A percentile compares a stretch with the other conserved stretches of the same genome.
phyloP scores from a whole-genome alignment of 1,140 invertebrate species.

The Atta texana region DNA sequence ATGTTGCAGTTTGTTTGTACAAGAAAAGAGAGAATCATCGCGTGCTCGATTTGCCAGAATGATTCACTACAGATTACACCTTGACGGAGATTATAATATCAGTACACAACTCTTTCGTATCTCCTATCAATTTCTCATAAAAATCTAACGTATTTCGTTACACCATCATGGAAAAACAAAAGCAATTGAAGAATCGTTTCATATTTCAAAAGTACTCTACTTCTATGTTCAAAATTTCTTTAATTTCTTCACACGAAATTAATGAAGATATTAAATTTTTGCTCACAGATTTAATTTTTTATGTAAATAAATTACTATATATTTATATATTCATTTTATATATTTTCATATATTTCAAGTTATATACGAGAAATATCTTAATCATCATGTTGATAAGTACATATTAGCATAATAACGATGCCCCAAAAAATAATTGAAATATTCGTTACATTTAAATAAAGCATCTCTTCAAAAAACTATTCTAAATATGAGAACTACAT shows the following conservation, averaged over 20 bases:
- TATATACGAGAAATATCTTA: neutral
- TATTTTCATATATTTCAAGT: neutral
- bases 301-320: neutral
- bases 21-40: neutral
- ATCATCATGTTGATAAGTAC: neutral
- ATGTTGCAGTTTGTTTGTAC: neutral
- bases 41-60: slow-evolving; percentile 10
- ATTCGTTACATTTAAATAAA: too few relatives aligned
- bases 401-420: neutral
- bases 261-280: slow-evolving; percentile 7
- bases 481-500: too few relatives aligned
- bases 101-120: slow-evolving; percentile 33
- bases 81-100: slow-evolving; percentile 56
- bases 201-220: neutral
- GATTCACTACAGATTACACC: slow-evolving; percentile 51
- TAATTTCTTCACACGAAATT: neutral
- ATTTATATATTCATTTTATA: neutral
- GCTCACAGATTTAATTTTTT: neutral
- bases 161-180: neutral
- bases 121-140: slow-evolving; percentile 10
- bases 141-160: slow-evolving; percentile 7
- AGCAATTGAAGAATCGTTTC: neutral
- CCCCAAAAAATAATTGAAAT: too few relatives aligned
- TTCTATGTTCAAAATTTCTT: neutral
- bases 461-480: too few relatives aligned